Base-by-base conservation (phyloP, 2,888 invertebrate species). In the Noctua comes region DNA sequence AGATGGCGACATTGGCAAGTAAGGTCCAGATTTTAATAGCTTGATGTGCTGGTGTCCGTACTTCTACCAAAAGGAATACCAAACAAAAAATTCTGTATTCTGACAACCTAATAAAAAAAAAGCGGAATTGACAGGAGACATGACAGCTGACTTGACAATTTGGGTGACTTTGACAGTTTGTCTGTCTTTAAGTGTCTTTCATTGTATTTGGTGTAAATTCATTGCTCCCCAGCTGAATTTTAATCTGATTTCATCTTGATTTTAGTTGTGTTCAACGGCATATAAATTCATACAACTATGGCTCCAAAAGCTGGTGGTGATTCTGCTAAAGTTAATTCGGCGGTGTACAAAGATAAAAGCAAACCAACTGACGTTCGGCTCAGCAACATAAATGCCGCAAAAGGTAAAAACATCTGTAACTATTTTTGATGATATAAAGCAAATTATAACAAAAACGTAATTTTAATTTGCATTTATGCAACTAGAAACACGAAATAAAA, bases 311-410 rank as follows among this genome's bases (percentile, higher is more conserved):
- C 95, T 92, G 95, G 95, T 86, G 96, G 96, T 92, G 96, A 96
- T 93, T 93, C 96, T 86, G 94, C 93, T 51, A 96, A 94, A 91
- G 94, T 94, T 92, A 96, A 95, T 95, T 95, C 96, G 36, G 90
- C 94, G 73, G 98, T 98, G 74, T 99, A 98, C 93, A 98, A 98
- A 96, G 98, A 99, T 96, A 99, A 98, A 97, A 98, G 98, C 92
- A 99, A 99, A 97, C 99, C 99, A 68, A 97, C 98, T 65, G 99
- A 99, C 97, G 99, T 99, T 92, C 98, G 99, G 77, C 97, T 97
- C 88, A 99, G 99, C 94, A 99, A 99, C 95, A 99, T 99, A 91
- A 98, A 98, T 96, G 99, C 99, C 92, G 99, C 99, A 76, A 99
- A 99, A 98, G 99, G 99, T 99, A 97, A 78, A 85, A 90, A 92